Base-by-base conservation (phyloP, 2,113 vertebrate species). In the Pardalotus punctatus region DNA sequence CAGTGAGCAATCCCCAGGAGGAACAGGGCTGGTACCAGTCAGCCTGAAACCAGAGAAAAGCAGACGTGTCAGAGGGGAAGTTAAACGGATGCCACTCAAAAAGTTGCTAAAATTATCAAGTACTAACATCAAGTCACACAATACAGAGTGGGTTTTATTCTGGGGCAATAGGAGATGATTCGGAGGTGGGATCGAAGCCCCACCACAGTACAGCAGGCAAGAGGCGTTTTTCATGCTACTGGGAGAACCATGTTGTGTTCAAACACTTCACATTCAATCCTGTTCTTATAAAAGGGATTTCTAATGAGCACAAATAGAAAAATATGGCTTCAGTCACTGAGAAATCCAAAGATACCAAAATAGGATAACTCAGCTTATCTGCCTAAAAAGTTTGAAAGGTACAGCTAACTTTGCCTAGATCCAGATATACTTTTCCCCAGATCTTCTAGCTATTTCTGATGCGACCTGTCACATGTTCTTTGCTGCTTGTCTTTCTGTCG, bases 281-380 rank as follows among this genome's bases (percentile, higher is more conserved):
- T 73, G 38, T 54, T 74, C 38, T 86, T 83, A 23, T 8, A 36
- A 88, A 95, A 90, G 64, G 40, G 36, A 64, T 78, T 93, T 88
- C 35, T 88, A 51, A 79, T 40, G 58, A 91, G 50, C 47, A 82
- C 0, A 6, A 87, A 23, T 16, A 36, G 33, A 69, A 91, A 91
- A 85, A 81, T 61, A 82, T 47, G 20, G 5, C 12, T 79, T 67
- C 35, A 72, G 47, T 56, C 64, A 86, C 56, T 27, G 64, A 73
- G 24, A 83, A 73, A 31, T 73, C 22, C 13, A 83, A 51, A 74
- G n/a, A 54, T 31, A 61, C 6, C 3, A 3, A 78, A 90, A 73
- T 1, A 73, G 16, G 13, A 60, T 22, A 72, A n/a, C 20, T 50
- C 2, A 0, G 47, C 13, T 92, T 81, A 51, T 86, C 72, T 88